Percentiles rank a stretch among this genome's conserved stretches.
These are phyloP conservation scores for Chiloscyllium plagiosum DNA, from an alignment of 2,113 vertebrate species.

Conservation along the genomic window DNA sequence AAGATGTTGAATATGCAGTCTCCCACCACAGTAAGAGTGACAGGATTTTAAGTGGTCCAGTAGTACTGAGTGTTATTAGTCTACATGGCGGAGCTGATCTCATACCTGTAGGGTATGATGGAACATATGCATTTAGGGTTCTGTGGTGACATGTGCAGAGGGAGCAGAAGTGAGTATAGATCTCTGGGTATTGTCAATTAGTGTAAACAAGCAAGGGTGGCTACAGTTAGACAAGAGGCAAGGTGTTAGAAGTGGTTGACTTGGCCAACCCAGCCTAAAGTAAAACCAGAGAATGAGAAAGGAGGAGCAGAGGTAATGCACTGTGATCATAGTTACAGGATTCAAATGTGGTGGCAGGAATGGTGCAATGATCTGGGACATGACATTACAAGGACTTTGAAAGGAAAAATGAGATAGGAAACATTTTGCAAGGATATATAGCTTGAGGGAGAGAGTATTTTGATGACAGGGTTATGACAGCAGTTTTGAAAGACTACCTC, in stretches of 20 bases:
- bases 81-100: background rate
- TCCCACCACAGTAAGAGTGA: background rate
- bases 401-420: too few relatives aligned
- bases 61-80: background rate
- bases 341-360: too few relatives aligned
- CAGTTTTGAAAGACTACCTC: too few relatives aligned
- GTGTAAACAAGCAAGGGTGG: background rate
- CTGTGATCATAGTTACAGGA: too few relatives aligned
- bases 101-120: too few relatives aligned
- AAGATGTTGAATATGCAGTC: background rate
- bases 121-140: background rate
- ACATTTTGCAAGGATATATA: too few relatives aligned
- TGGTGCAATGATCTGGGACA: too few relatives aligned
- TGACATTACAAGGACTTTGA: too few relatives aligned
- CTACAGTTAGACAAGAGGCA: background rate
- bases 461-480: too few relatives aligned
- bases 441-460: too few relatives aligned
- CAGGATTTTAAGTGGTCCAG: background rate
- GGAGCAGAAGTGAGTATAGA: background rate
- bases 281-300: background rate
- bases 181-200: background rate
- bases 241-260: background rate
- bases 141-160: background rate
- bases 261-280: background rate
- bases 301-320: too few relatives aligned